These are phyloP conservation scores for Melanogrammus aeglefinus DNA, from an alignment of 2,797 vertebrate species.

Conservation along the genomic window DNA sequence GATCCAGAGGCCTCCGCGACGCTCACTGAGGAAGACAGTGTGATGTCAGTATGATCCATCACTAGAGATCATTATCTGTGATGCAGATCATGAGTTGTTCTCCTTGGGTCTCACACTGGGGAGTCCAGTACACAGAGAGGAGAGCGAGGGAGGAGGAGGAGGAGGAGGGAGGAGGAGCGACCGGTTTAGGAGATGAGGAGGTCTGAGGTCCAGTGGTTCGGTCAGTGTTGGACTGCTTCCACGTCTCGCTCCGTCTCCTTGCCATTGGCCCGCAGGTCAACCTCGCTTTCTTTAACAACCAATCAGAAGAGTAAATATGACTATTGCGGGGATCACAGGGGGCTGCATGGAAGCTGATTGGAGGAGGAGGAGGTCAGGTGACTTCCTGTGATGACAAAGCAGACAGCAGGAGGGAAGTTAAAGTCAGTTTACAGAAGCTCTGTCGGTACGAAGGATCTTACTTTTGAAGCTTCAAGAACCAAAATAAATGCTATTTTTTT, in stretches of 20 bases:
- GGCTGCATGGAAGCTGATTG: conserved; percentile 35
- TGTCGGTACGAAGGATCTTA: conserved; percentile 38
- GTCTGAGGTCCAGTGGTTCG: too few relatives aligned
- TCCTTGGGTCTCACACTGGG: too few relatives aligned
- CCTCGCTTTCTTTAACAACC: conserved; percentile 51
- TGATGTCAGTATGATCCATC: too few relatives aligned
- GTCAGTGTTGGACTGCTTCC: too few relatives aligned
- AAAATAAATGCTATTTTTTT: conserved; percentile 52
- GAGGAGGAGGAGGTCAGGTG: conserved; percentile 35
- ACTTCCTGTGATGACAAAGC: conserved; percentile 47
- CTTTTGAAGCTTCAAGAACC: conserved; percentile 47
- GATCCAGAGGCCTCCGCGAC: conserved; percentile 48
- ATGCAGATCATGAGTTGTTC: too few relatives aligned
- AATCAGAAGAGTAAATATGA: conserved; percentile 53
- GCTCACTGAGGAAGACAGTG: conserved; percentile 33
- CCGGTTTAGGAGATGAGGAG: too few relatives aligned
- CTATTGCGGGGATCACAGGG: conserved; percentile 46
- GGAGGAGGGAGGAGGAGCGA: too few relatives aligned
- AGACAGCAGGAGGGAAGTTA: conserved; percentile 46
- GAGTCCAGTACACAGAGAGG: too few relatives aligned
- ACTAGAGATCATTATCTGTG: too few relatives aligned
- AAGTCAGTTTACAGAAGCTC: conserved; percentile 48
- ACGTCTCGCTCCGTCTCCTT: conserved; percentile 62
- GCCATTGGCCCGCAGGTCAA: conserved; percentile 71
- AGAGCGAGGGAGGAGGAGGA: too few relatives aligned